Conservation (phyloP, 2,797 vertebrate genomes). For the Cyprinella venusta region DNA sequence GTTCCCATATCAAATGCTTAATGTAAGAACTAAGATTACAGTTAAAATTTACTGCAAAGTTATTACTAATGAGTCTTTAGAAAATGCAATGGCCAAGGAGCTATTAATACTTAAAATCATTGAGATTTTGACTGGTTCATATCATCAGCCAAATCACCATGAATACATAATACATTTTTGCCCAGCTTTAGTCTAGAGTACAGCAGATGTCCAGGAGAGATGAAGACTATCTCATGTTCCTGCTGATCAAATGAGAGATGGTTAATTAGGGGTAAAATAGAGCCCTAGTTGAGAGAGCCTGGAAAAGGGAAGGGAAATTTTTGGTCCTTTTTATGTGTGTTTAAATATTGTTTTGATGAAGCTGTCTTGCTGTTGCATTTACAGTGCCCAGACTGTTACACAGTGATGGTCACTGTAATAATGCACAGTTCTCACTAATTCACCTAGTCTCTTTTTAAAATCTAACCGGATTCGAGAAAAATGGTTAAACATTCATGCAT, state of each 20-base stretch:
- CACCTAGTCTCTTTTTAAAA: neutral
- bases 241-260: slow-evolving; percentile 17
- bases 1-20: neutral
- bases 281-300: neutral
- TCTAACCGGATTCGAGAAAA: neutral
- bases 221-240: neutral
- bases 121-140: neutral
- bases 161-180: neutral
- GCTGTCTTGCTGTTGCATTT: neutral
- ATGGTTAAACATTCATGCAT: neutral
- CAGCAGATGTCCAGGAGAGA: slow-evolving; percentile 2
- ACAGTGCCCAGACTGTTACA: neutral
- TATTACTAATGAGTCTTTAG: neutral
- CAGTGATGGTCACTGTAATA: neutral
- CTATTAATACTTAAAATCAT: neutral
- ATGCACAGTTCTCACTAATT: neutral
- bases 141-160: neutral
- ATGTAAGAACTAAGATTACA: too few species aligned
- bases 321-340: too few species aligned
- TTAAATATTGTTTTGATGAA: neutral
- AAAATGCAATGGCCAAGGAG: neutral
- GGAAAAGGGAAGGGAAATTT: neutral
- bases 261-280: slow-evolving; percentile 16
- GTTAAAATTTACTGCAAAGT: neutral
- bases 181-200: slow-evolving; percentile 1